Percentiles rank a stretch among this genome's conserved stretches.
Evolutionary conservation across 2,888 invertebrate species (phyloP).

Genomic region (Altica lythri): DNA sequence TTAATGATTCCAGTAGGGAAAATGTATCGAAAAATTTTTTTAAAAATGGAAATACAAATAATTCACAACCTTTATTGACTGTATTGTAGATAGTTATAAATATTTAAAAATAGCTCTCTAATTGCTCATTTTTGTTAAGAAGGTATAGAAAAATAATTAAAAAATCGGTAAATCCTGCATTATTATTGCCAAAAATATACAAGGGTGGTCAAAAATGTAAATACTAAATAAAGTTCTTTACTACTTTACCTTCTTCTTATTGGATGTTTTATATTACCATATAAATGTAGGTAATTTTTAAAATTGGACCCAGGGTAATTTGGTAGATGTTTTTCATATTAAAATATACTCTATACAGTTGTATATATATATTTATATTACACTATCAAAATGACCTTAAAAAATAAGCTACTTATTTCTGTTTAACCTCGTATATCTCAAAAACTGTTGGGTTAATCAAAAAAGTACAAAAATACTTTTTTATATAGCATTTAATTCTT

Average conservation of each 20-base stretch:
- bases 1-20: conserved; percentile 46
- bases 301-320: no score
- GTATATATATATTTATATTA: no score
- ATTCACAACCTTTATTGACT: conserved; percentile 46
- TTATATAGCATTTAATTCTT: no score
- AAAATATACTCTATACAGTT: no score
- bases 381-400: no score
- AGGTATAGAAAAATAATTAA: background rate
- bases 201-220: background rate
- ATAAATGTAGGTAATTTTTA: no score
- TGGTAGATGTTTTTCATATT: no score
- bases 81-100: background rate
- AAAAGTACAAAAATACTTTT: no score
- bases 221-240: background rate
- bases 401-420: no score
- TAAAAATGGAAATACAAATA: conserved; percentile 42
- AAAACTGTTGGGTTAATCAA: no score
- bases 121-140: background rate
- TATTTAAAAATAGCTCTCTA: background rate
- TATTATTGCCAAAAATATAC: background rate
- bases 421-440: no score
- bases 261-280: no score
- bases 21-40: conserved; percentile 39
- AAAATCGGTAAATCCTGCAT: background rate
- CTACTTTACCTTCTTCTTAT: background rate